Base-by-base conservation (phyloP, 2,888 invertebrate genomes). In the Lasioglossum figueresi region DNA sequence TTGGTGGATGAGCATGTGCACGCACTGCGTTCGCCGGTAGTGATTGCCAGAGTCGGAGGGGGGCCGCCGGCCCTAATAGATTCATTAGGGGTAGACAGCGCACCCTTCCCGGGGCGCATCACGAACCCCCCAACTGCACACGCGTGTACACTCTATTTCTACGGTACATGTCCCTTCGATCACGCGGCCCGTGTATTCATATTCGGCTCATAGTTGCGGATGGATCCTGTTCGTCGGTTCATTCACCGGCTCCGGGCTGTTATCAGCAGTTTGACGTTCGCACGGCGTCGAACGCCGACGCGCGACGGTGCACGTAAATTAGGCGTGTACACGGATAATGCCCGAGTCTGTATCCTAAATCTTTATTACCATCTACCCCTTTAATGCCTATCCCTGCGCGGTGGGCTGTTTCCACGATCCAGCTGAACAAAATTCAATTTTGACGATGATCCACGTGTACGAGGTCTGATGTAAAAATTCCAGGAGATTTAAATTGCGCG, bases 61-160 rank as follows among this genome's bases (percentile, higher is more conserved):
- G 87, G 88, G 19, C 19, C 91, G 88, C 81, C 84, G 79, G 81
- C 91, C 89, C 92, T 93, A 93, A 93, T 93, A 93, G 92, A 93
- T 93, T 93, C 93, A 93, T 93, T 93, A 93, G 92, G 90, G 92
- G 91, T 90, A 90, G 91, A 86, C 89, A 80, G 88, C 87, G 87
- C 86, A 81, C 88, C 88, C 87, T 84, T 86, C 82, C 31, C 88
- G 87, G 90, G n/a, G 8, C 88, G 91, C 92, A 92, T 91, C 87
- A 72, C 77, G 79, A 66, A 84, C 87, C 19, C 88, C 91, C 83
- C n/a, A 86, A 88, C 88, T 84, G 81, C 76, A 72, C 77, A 71
- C 66, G 37, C 66, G 37, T 82, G 68, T 68, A 78, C 83, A 83
- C 79, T 90, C 86, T 85, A 85, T 78, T 86, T 73, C 86, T 82